A percentile compares a stretch with the other conserved stretches of the same genome.
phyloP scores from a whole-genome alignment of 2,113 vertebrate species.

The Pteropus alecto region DNA sequence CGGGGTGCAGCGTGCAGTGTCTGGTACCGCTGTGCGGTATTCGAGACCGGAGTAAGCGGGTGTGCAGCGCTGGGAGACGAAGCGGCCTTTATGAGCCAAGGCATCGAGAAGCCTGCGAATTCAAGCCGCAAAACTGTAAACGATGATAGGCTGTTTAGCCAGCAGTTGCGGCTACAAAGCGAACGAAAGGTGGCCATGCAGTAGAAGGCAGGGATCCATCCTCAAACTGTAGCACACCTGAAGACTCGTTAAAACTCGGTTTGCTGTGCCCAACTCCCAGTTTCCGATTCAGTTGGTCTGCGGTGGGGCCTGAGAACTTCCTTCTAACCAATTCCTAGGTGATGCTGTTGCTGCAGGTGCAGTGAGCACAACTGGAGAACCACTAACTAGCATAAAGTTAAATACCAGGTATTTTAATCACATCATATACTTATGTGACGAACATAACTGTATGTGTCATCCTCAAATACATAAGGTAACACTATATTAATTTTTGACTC shows the following conservation, averaged over 20 bases:
- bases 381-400: background rate
- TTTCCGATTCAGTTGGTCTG: background rate
- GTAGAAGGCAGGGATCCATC: background rate
- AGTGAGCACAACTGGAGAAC: background rate
- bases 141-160: background rate
- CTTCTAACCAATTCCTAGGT: background rate
- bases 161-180: background rate
- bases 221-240: background rate
- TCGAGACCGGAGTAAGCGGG: slow-evolving; percentile 53
- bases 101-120: background rate
- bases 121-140: background rate
- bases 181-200: background rate
- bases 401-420: background rate
- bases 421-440: background rate
- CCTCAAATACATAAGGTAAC: background rate
- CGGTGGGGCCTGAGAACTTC: background rate
- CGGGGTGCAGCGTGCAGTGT: background rate
- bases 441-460: background rate
- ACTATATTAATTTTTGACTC: background rate
- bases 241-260: background rate
- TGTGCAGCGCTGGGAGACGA: background rate
- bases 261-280: background rate
- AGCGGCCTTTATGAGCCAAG: slow-evolving; percentile 1
- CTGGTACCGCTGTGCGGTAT: background rate
- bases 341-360: background rate